Percentiles rank a stretch among this genome's conserved stretches.
These are phyloP conservation scores for Plumapathes pennacea DNA, from an alignment of 92 coral and sea anemone genomes.

Conservation along the genomic window DNA sequence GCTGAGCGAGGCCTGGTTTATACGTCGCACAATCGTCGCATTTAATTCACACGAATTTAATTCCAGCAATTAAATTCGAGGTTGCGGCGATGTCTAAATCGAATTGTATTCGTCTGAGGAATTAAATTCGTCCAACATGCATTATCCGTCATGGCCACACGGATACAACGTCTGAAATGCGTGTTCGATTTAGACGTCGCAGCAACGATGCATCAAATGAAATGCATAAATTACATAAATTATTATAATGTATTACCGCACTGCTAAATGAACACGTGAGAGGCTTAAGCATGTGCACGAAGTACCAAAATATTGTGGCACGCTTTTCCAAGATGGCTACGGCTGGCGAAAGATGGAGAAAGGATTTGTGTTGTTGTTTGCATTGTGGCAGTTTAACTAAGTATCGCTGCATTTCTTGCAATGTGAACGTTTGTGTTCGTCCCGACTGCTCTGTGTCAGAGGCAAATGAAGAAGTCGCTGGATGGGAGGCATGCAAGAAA, in stretches of 20 bases:
- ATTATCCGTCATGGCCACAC: constrained; percentile 29
- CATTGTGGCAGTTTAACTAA: constrained; percentile 18
- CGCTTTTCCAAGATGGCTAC: not conserved
- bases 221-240: constrained; percentile 21
- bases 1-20: constrained; percentile 8
- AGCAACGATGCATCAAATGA: constrained; percentile 16
- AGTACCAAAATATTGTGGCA: not conserved
- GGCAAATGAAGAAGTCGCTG: constrained; percentile 5
- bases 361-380: constrained; percentile 7
- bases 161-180: constrained; percentile 24
- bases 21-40: constrained; percentile 35
- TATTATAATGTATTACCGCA: constrained; percentile 7
- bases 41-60: constrained; percentile 17
- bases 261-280: constrained; percentile 9
- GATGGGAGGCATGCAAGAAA: constrained; percentile 26
- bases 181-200: constrained; percentile 25
- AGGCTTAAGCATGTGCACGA: constrained; percentile 19
- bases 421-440: constrained; percentile 27
- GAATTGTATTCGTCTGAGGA: constrained; percentile 37
- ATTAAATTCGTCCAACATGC: constrained; percentile 45
- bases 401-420: constrained; percentile 28
- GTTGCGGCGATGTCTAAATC: constrained; percentile 20
- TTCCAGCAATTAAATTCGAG: constrained; percentile 21
- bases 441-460: constrained; percentile 16
- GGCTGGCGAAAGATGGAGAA: constrained; percentile 6